A percentile compares a stretch with the other conserved stretches of the same genome.
phyloP scores from a whole-genome alignment of 1,140 invertebrate genomes.

The Brachystomella parvula region DNA sequence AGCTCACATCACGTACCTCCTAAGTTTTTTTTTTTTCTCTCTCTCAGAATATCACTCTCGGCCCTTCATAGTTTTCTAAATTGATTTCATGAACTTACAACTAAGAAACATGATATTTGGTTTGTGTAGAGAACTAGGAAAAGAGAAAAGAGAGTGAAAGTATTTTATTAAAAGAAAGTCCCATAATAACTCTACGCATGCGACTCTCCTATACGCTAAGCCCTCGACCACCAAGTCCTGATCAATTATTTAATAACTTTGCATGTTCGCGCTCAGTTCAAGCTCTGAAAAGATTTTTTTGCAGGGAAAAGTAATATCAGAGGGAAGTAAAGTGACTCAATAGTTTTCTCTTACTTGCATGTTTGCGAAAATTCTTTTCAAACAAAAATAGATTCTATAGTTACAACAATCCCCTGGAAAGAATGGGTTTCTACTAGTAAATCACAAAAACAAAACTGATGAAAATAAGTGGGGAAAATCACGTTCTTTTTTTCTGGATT shows the following conservation, averaged over 20 bases:
- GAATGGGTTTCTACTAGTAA: neutral
- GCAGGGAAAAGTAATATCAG: neutral
- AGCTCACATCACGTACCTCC: neutral
- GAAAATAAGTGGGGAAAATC: neutral
- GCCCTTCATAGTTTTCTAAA: no score
- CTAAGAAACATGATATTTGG: neutral
- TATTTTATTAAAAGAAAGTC: conserved; percentile 3
- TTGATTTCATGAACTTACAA: conserved; percentile 4
- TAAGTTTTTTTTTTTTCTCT: no score
- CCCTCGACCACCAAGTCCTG: neutral
- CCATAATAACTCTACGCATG: neutral
- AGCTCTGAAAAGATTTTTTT: neutral
- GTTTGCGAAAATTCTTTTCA: neutral
- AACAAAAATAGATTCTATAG: neutral
- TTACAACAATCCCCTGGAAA: neutral
- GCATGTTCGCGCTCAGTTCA: conserved; percentile 1
- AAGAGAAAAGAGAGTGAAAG: conserved; percentile 1
- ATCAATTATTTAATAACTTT: conserved; percentile 10
- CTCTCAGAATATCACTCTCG: no score
- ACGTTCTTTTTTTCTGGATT: neutral
- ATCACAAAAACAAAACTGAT: neutral
- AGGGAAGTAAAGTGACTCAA: conserved; percentile 1
- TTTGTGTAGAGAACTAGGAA: no score
- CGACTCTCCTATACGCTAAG: conserved; percentile 1
- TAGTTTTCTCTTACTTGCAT: neutral